Evolutionary conservation across 37 sponge, comb jelly and placozoan genomes (phyloP).

Genomic region (Sycon ciliatum): DNA sequence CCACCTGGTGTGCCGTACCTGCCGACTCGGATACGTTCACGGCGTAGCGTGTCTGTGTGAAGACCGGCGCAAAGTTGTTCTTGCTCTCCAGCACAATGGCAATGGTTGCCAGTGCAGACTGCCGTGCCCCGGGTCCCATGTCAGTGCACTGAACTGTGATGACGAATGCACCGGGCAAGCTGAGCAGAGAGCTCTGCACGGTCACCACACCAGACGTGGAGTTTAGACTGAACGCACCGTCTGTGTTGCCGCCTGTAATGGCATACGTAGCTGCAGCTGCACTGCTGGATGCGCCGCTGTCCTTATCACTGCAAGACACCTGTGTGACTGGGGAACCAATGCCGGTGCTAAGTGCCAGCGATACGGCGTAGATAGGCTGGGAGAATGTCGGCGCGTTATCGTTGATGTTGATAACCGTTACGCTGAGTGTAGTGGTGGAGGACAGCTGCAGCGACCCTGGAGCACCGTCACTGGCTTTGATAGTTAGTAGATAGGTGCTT

Average conservation of each 20-base stretch:
- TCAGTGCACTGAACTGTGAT: too few species aligned
- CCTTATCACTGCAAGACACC: conserved; percentile 2
- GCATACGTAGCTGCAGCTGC: conserved; percentile 13
- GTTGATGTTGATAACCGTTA: neutral
- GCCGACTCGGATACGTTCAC: neutral
- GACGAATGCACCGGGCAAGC: neutral
- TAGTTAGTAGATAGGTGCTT: neutral
- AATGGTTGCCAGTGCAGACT: too few species aligned
- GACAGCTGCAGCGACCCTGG: neutral
- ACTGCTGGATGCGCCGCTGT: conserved; percentile 31
- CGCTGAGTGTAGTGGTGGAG: neutral
- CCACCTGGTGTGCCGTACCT: neutral
- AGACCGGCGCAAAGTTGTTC: conserved; percentile 1
- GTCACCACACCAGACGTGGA: conserved; percentile 30
- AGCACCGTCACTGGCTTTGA: neutral
- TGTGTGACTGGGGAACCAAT: neutral
- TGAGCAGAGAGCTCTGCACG: neutral
- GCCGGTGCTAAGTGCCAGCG: neutral
- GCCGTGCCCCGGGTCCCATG: too few species aligned
- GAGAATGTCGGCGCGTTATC: neutral
- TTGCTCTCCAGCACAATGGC: neutral
- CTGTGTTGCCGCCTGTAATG: conserved; percentile 28
- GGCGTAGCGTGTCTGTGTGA: neutral
- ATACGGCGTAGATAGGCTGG: neutral
- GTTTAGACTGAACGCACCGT: conserved; percentile 27